Evolutionary conservation across 1,140 invertebrate genomes (phyloP).

Genomic region (Apis florea): DNA sequence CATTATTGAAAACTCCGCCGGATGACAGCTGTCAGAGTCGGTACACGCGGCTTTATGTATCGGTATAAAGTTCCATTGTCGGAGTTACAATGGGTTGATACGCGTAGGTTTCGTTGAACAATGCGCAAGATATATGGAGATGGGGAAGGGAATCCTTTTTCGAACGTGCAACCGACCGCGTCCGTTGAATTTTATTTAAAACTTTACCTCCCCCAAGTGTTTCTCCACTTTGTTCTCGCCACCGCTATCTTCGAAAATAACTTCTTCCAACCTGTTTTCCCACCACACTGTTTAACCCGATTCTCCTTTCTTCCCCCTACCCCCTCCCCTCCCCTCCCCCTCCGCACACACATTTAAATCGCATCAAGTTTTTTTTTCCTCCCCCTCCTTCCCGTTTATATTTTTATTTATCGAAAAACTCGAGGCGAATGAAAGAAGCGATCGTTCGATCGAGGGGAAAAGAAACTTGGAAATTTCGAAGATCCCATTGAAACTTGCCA

Average conservation of each 20-base stretch:
- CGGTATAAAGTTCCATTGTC: conserved; percentile 44
- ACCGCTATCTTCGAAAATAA: too few species aligned
- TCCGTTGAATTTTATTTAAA: not conserved
- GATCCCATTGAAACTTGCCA: not conserved
- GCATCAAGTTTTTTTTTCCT: too few species aligned
- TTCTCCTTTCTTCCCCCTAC: too few species aligned
- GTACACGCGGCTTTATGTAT: conserved; percentile 29
- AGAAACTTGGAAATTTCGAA: not conserved
- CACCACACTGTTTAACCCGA: too few species aligned
- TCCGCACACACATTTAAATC: not conserved
- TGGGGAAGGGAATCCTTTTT: conserved; percentile 14
- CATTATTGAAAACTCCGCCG: conserved; percentile 39
- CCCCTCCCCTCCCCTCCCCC: rapidly evolving
- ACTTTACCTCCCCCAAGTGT: not conserved
- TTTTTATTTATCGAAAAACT: not conserved
- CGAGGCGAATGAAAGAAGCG: not conserved
- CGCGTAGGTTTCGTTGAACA: conserved; percentile 28
- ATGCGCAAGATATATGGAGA: conserved; percentile 11
- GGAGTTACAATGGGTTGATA: conserved; percentile 33
- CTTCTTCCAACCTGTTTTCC: too few species aligned
- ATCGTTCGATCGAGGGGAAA: not conserved
- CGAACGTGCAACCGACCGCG: not conserved
- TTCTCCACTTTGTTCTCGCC: not conserved
- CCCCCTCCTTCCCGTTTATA: not conserved
- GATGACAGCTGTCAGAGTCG: conserved; percentile 41